These are phyloP conservation scores for Centruroides vittatus DNA, from an alignment of 1,140 invertebrate species.

Conservation along the genomic window DNA sequence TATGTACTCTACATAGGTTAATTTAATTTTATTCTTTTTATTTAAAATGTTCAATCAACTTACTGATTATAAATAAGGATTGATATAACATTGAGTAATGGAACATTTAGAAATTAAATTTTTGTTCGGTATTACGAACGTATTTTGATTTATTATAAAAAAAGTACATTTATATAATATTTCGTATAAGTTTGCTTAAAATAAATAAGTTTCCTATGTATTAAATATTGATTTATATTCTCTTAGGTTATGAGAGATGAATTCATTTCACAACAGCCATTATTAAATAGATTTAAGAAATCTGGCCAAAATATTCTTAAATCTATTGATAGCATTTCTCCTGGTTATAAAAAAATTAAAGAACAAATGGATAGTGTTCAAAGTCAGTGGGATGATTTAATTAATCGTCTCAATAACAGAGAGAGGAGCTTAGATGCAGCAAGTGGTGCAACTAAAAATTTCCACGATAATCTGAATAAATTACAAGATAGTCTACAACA, in stretches of 20 bases:
- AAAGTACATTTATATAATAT: too few relatives aligned
- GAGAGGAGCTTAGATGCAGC: conserved; percentile 70
- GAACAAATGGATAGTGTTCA: conserved; percentile 36
- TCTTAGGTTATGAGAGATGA: conserved; percentile 85
- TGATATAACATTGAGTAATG: too few relatives aligned
- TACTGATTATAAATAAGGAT: too few relatives aligned
- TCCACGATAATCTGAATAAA: conserved; percentile 66
- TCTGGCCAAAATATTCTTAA: conserved; percentile 59
- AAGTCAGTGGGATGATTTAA: conserved; percentile 58
- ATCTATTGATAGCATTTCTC: conserved; percentile 48
- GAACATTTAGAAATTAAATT: too few relatives aligned
- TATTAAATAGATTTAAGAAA: conserved; percentile 67
- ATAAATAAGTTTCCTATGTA: too few relatives aligned
- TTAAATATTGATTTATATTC: conserved; percentile 2
- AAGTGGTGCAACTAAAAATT: conserved; percentile 74
- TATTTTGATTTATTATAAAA: too few relatives aligned
- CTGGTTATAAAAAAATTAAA: conserved; percentile 53
- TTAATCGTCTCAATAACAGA: conserved; percentile 61
- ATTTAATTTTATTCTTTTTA: too few relatives aligned
- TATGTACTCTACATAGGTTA: too few relatives aligned
- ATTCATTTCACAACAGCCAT: conserved; percentile 75
- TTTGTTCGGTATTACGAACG: too few relatives aligned
- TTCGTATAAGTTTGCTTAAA: too few relatives aligned
- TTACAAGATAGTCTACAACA: conserved; percentile 64
- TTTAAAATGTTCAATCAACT: too few relatives aligned